These are phyloP conservation scores for Bedellia somnulentella DNA, from an alignment of 2,888 invertebrate genomes.

Conservation along the genomic window DNA sequence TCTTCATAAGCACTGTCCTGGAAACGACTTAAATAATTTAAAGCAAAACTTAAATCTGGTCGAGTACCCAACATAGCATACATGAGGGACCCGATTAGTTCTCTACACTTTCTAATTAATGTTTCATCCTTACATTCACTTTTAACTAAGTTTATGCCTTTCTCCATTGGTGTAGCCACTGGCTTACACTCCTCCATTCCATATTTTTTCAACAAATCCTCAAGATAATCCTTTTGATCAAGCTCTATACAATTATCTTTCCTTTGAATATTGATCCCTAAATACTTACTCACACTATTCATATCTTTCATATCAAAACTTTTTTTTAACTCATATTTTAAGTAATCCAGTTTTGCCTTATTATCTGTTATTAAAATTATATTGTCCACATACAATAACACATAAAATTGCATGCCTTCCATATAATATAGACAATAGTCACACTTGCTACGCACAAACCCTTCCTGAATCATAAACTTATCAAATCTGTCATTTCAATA, in stretches of 20 bases:
- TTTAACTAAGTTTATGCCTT: not conserved
- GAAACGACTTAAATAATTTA: not conserved
- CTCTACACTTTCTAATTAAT: not conserved
- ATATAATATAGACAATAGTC: not conserved
- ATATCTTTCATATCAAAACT: constrained; percentile 1
- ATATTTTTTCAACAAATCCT: constrained; percentile 11
- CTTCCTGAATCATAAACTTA: constrained; percentile 1
- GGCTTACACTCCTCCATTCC: constrained; percentile 3
- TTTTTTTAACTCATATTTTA: not conserved
- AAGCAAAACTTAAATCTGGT: not conserved
- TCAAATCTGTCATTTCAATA: not conserved
- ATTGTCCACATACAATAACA: not conserved
- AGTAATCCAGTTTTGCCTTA: not conserved
- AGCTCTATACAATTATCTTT: constrained; percentile 13
- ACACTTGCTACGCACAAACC: not conserved
- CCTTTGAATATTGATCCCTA: constrained; percentile 10
- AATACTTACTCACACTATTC: constrained; percentile 5
- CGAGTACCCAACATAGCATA: not conserved
- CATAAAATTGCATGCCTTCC: not conserved
- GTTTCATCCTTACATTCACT: not conserved
- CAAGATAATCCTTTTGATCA: constrained; percentile 12
- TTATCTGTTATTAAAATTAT: not conserved
- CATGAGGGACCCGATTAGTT: not conserved
- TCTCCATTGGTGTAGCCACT: not conserved
- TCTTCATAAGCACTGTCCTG: not conserved